These are phyloP conservation scores for Leptinotarsa haldemani DNA, from an alignment of 2,888 invertebrate species.

Conservation along the genomic window DNA sequence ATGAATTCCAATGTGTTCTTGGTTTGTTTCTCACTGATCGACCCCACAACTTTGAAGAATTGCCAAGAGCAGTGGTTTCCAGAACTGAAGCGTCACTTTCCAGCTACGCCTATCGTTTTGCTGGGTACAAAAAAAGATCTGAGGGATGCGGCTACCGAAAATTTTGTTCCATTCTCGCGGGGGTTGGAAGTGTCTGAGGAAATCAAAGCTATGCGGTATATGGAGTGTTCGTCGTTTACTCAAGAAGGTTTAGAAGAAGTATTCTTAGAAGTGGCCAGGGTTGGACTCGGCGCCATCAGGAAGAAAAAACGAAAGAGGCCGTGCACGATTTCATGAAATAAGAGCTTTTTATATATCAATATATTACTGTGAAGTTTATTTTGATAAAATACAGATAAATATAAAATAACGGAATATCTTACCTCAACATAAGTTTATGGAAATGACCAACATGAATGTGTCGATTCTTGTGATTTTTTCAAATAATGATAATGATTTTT, in stretches of 20 bases:
- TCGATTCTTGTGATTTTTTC: too few species aligned
- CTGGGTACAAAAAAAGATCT: background rate
- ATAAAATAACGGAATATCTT: too few species aligned
- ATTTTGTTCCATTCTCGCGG: background rate
- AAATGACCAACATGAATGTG: too few species aligned
- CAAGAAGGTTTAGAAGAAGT: background rate
- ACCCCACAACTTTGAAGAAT: background rate
- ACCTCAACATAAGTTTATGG: too few species aligned
- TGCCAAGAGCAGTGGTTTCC: background rate
- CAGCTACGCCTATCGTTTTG: background rate
- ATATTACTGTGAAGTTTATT: too few species aligned
- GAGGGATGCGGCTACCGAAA: background rate
- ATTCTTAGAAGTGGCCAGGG: background rate
- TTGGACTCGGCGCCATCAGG: background rate
- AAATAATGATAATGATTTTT: too few species aligned
- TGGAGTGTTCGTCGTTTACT: background rate
- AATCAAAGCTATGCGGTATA: background rate
- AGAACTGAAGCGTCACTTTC: background rate
- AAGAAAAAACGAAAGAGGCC: slow-evolving; percentile 5
- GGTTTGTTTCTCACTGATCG: background rate
- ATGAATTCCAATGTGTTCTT: background rate
- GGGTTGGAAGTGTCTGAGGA: background rate
- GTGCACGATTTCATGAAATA: background rate
- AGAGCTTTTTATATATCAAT: too few species aligned
- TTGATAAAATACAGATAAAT: too few species aligned